A percentile compares a stretch with the other conserved stretches of the same genome.
phyloP scores from a whole-genome alignment of 2,888 invertebrate species.

The Amphimallon solstitiale region DNA sequence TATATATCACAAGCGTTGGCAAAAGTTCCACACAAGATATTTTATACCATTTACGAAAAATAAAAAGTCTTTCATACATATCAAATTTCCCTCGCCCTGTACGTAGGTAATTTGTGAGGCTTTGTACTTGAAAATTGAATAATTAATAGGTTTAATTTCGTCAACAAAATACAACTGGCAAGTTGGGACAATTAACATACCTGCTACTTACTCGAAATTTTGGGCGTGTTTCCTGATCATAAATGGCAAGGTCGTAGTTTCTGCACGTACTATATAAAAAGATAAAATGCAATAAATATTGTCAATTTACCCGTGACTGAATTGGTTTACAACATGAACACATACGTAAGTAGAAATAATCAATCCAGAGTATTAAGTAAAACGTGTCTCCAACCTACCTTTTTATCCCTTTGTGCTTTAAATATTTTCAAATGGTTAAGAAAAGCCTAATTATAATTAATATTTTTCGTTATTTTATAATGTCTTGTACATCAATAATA shows the following conservation, averaged over 20 bases:
- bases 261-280: slow-evolving; percentile 2
- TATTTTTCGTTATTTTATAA: too few species aligned
- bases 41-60: too few species aligned
- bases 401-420: too few species aligned
- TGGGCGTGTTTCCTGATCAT: slow-evolving; percentile 26
- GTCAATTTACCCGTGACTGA: slow-evolving; percentile 22
- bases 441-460: too few species aligned
- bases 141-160: background rate
- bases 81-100: too few species aligned
- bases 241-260: slow-evolving; percentile 19
- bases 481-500: too few species aligned
- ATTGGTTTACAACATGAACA: slow-evolving; percentile 17
- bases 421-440: too few species aligned
- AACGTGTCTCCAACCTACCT: background rate
- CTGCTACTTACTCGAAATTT: slow-evolving; percentile 3
- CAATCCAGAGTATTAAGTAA: background rate
- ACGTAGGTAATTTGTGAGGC: too few species aligned
- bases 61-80: too few species aligned
- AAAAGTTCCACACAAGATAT: too few species aligned
- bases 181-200: slow-evolving; percentile 12
- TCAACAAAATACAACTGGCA: background rate
- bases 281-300: background rate
- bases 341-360: slow-evolving; percentile 19
- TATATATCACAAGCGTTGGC: too few species aligned
- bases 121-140: slow-evolving; percentile 2